Evolutionary conservation across 1,140 invertebrate species (phyloP).

Genomic region (Antheraea mylitta): DNA sequence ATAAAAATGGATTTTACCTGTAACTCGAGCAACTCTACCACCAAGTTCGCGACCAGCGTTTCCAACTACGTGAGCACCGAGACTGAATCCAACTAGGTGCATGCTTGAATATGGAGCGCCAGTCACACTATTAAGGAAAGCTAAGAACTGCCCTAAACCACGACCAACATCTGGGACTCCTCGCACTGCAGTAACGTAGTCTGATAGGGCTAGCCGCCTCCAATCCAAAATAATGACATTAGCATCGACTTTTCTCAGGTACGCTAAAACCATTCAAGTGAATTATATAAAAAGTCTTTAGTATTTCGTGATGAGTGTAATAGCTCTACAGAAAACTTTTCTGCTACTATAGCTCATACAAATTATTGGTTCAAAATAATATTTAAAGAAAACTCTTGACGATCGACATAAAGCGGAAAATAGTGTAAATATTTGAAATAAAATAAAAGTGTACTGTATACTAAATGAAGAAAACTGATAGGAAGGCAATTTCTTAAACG

Average conservation of each 20-base stretch:
- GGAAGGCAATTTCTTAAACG: too few species aligned
- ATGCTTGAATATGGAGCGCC: conserved; percentile 72
- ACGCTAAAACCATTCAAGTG: conserved; percentile 22
- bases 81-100: conserved; percentile 93
- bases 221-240: conserved; percentile 84
- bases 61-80: conserved; percentile 93
- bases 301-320: too few species aligned
- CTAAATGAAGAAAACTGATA: too few species aligned
- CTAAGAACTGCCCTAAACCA: conserved; percentile 67
- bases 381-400: too few species aligned
- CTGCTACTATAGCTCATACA: too few species aligned
- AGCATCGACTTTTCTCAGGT: conserved; percentile 65
- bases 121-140: conserved; percentile 55
- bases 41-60: conserved; percentile 80
- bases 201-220: conserved; percentile 75
- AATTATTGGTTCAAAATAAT: too few species aligned
- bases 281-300: too few species aligned
- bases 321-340: too few species aligned
- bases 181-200: conserved; percentile 64
- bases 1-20: conserved; percentile 23
- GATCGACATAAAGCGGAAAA: too few species aligned
- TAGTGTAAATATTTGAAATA: too few species aligned
- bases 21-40: conserved; percentile 42
- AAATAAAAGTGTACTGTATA: too few species aligned
- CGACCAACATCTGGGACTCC: conserved; percentile 66